phyloP scores from a whole-genome alignment of 2,113 vertebrate genomes.

The Chionodraco myersi region DNA sequence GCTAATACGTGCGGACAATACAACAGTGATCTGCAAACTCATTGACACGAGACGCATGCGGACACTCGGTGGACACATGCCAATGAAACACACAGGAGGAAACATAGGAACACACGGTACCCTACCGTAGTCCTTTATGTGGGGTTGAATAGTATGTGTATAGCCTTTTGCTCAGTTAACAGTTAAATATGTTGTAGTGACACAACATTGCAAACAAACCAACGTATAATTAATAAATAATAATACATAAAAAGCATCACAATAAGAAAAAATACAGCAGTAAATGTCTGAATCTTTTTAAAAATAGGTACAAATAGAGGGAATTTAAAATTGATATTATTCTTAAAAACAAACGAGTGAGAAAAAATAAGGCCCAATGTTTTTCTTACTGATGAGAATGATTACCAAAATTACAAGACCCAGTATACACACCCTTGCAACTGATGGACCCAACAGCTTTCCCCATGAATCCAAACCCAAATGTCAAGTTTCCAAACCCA shows the following conservation, averaged over 20 bases:
- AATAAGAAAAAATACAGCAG: too few relatives aligned
- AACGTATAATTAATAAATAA: too few relatives aligned
- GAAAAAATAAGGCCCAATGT: neutral
- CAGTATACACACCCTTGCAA: neutral
- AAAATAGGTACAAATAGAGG: too few relatives aligned
- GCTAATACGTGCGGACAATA: conserved; percentile 65
- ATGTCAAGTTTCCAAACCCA: conserved; percentile 42
- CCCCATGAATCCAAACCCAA: conserved; percentile 29
- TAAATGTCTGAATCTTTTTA: too few relatives aligned
- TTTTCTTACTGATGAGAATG: neutral
- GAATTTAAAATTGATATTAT: too few relatives aligned
- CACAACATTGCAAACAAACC: too few relatives aligned
- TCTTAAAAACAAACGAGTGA: too few relatives aligned
- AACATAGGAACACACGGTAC: neutral
- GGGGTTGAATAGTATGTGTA: too few relatives aligned
- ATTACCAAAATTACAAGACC: conserved; percentile 1
- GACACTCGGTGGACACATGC: conserved; percentile 35
- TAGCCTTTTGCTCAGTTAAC: too few relatives aligned
- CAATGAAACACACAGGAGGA: conserved; percentile 24
- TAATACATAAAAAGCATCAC: too few relatives aligned
- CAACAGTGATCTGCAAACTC: conserved; percentile 46
- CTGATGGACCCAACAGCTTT: conserved; percentile 7
- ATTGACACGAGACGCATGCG: conserved; percentile 56
- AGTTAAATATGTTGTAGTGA: too few relatives aligned
- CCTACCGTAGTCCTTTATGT: too few relatives aligned